Conservation (phyloP, 2,888 invertebrate species). For the Agrochola lychnidis region DNA sequence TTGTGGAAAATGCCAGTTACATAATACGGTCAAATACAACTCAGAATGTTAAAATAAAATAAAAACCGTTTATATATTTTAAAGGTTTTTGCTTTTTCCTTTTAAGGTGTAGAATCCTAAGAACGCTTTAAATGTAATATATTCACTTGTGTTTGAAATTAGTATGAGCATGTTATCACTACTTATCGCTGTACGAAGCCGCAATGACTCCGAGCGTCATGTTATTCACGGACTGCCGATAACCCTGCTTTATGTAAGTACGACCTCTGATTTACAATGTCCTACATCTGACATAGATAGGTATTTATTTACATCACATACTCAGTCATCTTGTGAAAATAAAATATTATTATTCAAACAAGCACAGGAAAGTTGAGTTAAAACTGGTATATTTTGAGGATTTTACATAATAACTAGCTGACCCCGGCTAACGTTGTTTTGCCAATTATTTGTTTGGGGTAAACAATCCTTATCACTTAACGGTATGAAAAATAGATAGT, state of each 20-base stretch:
- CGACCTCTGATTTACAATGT: slow-evolving; percentile 64
- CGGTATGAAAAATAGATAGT: too few species aligned
- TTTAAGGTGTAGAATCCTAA: not conserved
- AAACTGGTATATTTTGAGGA: too few species aligned
- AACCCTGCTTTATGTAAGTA: slow-evolving; percentile 62
- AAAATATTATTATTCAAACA: too few species aligned
- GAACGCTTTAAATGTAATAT: slow-evolving; percentile 3
- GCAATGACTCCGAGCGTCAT: slow-evolving; percentile 47
- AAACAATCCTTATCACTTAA: too few species aligned
- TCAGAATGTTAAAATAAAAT: too few species aligned
- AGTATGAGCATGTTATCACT: slow-evolving; percentile 43
- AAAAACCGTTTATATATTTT: too few species aligned
- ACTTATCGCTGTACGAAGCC: slow-evolving; percentile 43
- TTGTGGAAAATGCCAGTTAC: too few species aligned
- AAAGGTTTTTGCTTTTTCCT: not conserved
- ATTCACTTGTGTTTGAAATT: not conserved
- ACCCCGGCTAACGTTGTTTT: too few species aligned
- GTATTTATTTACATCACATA: slow-evolving; percentile 37
- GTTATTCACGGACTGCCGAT: slow-evolving; percentile 57
- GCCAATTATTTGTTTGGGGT: too few species aligned
- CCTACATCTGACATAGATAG: slow-evolving; percentile 70
- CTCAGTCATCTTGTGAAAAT: not conserved
- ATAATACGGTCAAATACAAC: too few species aligned
- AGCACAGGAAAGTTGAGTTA: too few species aligned
- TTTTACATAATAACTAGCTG: too few species aligned